These are phyloP conservation scores for Trachemys scripta DNA, from an alignment of 2,113 vertebrate genomes.

Conservation along the genomic window DNA sequence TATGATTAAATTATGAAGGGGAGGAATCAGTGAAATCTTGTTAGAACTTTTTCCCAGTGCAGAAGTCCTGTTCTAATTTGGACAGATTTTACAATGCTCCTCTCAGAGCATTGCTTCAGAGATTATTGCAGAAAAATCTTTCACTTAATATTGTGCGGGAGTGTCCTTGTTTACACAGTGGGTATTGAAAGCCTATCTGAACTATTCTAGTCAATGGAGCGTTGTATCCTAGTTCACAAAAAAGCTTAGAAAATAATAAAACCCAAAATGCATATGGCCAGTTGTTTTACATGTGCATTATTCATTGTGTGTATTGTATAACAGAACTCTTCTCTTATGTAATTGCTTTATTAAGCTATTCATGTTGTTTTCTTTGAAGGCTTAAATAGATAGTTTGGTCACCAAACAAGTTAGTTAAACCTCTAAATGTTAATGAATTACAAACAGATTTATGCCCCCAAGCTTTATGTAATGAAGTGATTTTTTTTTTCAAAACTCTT, in stretches of 20 bases:
- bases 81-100: not conserved
- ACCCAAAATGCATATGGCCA: not conserved
- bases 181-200: not conserved
- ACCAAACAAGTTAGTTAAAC: slow-evolving; percentile 67
- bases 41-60: not conserved
- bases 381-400: slow-evolving; percentile 66
- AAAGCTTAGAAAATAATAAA: slow-evolving; percentile 22
- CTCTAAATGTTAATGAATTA: slow-evolving; percentile 76
- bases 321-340: slow-evolving; percentile 49
- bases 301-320: slow-evolving; percentile 55
- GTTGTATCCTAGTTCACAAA: slow-evolving; percentile 12
- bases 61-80: not conserved
- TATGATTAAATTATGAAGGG: not conserved
- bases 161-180: not conserved
- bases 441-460: slow-evolving; percentile 67
- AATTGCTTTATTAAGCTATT: slow-evolving; percentile 77
- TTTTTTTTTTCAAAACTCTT: slow-evolving; percentile 3
- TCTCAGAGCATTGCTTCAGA: not conserved
- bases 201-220: not conserved
- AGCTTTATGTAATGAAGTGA: slow-evolving; percentile 58
- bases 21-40: not conserved
- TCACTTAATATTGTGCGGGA: fast-evolving
- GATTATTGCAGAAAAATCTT: not conserved
- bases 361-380: slow-evolving; percentile 72
- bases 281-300: slow-evolving; percentile 4